Percentiles rank a stretch among this genome's conserved stretches.
These are phyloP conservation scores for Rhinella marina DNA, from an alignment of 2,797 vertebrate species.

Conservation along the genomic window DNA sequence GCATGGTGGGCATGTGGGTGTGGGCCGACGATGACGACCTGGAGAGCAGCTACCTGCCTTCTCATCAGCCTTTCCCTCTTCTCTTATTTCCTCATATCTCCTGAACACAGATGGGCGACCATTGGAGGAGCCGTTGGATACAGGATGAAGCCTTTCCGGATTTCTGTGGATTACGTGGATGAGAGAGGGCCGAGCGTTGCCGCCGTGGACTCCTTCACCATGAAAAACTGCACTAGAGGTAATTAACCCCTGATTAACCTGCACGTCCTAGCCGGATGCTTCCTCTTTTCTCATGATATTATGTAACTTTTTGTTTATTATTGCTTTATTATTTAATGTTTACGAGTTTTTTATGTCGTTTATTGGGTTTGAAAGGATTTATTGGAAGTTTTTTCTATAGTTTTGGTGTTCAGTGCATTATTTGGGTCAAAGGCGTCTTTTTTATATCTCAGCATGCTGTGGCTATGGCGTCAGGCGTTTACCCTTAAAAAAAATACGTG, in stretches of 20 bases:
- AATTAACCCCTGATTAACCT: neutral
- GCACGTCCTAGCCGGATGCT: no score
- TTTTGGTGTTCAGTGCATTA: no score
- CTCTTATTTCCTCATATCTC: slow-evolving; percentile 61
- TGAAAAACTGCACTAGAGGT: slow-evolving; percentile 78
- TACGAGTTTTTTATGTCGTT: neutral
- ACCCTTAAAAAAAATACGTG: no score
- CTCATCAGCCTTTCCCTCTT: slow-evolving; percentile 68
- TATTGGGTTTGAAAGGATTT: no score
- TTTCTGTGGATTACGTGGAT: slow-evolving; percentile 76
- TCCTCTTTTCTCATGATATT: neutral
- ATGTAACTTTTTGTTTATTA: neutral
- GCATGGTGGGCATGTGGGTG: neutral
- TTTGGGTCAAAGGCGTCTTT: no score
- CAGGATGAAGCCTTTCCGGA: slow-evolving; percentile 75
- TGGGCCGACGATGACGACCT: neutral
- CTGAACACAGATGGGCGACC: slow-evolving; percentile 74
- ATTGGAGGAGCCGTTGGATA: slow-evolving; percentile 74
- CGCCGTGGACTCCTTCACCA: slow-evolving; percentile 75
- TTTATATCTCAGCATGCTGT: no score
- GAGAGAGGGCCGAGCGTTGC: slow-evolving; percentile 72
- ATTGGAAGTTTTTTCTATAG: no score
- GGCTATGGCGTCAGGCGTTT: no score
- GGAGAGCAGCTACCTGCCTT: slow-evolving; percentile 18
- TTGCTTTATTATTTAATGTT: neutral